Evolutionary conservation across 2,888 invertebrate species (phyloP), one percentile per base, ranked within the genome.

Genomic region (Dasysyrphus tricinctus): DNA sequence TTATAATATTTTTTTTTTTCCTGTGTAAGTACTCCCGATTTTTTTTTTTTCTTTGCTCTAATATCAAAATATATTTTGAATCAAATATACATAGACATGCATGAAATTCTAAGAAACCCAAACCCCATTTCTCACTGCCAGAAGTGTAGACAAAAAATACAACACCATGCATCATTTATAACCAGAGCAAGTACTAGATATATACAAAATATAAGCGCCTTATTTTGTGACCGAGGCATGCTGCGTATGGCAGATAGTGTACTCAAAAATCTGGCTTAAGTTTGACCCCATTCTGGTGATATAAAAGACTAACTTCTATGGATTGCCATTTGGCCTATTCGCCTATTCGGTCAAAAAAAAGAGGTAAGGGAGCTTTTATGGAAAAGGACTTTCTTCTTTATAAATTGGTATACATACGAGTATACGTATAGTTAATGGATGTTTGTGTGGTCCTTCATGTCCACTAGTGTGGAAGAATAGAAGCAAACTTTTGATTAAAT

Each of bases 191-290:
- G 69, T 39, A 16, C 51, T 0, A 3, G 2, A 11, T 57, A 19
- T 5, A 69, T 2, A 51, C 24, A 57, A 57, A 74, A 8, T 47
- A 74, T 85, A 85, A 85, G 85, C 81, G 77, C 63, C 77, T 81
- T 85, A 85, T 85, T 70, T 77, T 81, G 77, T 80, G 85, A 63
- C 51, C 72, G n/a, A 80, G 57, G 44, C 65, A 44, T 76, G 19
- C 80, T 84, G 85, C 77, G 81, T 77, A 69, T 51, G 59, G 76
- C 80, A 85, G 81, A 81, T 81, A 81, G 77, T 85, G 72, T 77
- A 57, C 51, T 59, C 54, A 24, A 37, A 69, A 81, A 77, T 80
- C 85, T 77, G 77, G 73, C 56, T 73, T 59, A 61, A 76, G 61
- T 39, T 63, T 47, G 59, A 57, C 67, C 39, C 63, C 47, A 49